A percentile compares a stretch with the other conserved stretches of the same genome.
Conservation (phyloP, 1,140 invertebrate species). For the Drosophila lowei region DNA sequence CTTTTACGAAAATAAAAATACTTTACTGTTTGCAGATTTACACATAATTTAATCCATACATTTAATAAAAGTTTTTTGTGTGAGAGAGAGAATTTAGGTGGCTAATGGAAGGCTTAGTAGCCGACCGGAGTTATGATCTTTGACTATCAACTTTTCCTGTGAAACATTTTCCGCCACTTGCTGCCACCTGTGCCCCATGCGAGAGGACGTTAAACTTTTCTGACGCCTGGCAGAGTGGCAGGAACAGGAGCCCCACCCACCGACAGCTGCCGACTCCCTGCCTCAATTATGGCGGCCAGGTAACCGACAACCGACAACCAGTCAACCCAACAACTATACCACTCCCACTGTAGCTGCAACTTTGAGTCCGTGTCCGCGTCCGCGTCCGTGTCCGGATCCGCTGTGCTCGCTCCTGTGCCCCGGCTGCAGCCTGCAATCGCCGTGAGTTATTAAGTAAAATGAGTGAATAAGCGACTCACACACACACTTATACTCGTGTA, state of each 20-base stretch:
- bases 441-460: constrained; percentile 47
- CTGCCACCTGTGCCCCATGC: constrained; percentile 1
- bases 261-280: neutral
- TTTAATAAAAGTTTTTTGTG: neutral
- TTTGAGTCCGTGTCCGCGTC: neutral
- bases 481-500: constrained; percentile 11
- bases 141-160: constrained; percentile 5
- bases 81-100: too few species aligned
- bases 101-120: neutral
- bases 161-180: constrained; percentile 8
- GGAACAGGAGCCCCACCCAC: neutral
- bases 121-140: neutral
- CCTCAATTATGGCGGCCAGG: constrained; percentile 42
- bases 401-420: constrained; percentile 1
- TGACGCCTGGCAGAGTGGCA: neutral
- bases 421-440: constrained; percentile 24
- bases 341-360: constrained; percentile 18
- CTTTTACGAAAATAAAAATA: too few species aligned
- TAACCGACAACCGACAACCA: neutral
- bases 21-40: too few species aligned
- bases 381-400: too few species aligned
- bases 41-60: too few species aligned
- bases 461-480: constrained; percentile 17
- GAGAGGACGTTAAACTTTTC: constrained; percentile 19
- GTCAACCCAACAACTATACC: neutral